These are phyloP conservation scores for Corythaixoides concolor DNA, from an alignment of 2,113 vertebrate species.

Conservation along the genomic window DNA sequence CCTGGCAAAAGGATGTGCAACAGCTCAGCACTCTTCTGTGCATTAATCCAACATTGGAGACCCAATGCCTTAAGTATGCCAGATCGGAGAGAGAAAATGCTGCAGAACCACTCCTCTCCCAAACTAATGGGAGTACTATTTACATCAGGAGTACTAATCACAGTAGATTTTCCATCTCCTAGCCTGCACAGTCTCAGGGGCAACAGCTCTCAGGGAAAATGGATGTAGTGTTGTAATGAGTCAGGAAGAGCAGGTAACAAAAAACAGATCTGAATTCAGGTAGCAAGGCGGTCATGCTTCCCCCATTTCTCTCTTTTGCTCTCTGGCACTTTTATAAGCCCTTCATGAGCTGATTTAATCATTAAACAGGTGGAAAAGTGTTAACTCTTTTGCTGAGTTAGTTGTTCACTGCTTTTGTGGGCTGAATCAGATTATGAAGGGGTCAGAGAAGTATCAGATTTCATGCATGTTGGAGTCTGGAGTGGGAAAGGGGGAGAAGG, in stretches of 20 bases:
- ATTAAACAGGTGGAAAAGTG: background rate
- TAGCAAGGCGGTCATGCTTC: background rate
- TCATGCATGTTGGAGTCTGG: background rate
- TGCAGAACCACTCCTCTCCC: background rate
- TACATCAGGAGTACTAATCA: background rate
- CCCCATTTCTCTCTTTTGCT: background rate
- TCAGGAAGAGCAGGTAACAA: background rate
- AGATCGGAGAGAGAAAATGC: background rate
- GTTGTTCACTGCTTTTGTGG: background rate
- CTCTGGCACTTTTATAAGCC: background rate
- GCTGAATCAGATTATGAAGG: background rate
- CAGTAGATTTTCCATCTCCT: background rate
- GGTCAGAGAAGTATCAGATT: background rate
- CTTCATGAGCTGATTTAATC: background rate
- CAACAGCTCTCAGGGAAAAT: background rate
- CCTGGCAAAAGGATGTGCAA: background rate
- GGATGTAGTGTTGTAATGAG: background rate
- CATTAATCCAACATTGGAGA: background rate
- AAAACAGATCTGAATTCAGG: background rate
- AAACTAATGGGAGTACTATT: background rate
- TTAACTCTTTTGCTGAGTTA: background rate
- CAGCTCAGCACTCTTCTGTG: background rate
- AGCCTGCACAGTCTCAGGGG: background rate
- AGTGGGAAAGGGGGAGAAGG: background rate
- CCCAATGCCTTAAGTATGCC: background rate